These are phyloP conservation scores for Dicerorhinus sumatrensis DNA, from an alignment of 2,113 vertebrate genomes.

Conservation along the genomic window DNA sequence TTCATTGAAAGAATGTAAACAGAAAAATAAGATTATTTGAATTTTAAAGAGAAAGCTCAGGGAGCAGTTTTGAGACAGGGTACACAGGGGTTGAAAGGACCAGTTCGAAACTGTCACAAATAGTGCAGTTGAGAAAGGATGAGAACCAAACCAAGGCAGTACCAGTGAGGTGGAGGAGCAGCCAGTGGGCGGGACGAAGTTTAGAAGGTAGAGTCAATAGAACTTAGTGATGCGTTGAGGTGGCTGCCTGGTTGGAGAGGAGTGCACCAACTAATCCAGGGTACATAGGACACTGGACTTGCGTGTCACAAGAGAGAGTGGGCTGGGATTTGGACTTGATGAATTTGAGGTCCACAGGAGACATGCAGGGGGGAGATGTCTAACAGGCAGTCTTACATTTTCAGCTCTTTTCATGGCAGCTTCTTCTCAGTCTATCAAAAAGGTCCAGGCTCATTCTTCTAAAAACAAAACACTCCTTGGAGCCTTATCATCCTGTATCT, in stretches of 20 bases:
- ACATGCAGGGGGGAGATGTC: neutral
- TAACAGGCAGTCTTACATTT: neutral
- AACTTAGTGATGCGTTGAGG: neutral
- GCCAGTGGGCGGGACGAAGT: no score
- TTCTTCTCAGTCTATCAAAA: neutral
- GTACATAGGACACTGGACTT: neutral
- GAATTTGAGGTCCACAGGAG: neutral
- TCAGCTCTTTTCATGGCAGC: neutral
- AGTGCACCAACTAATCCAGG: fast-evolving
- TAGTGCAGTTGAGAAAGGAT: neutral
- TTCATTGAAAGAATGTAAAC: neutral
- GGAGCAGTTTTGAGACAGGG: neutral
- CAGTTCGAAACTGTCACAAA: neutral
- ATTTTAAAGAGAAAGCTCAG: neutral
- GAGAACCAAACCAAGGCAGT: neutral
- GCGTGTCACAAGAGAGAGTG: neutral
- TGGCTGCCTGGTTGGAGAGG: neutral
- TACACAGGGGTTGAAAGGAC: neutral
- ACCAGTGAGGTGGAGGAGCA: neutral
- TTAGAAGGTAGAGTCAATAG: neutral
- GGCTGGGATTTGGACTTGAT: neutral
- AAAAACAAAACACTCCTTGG: neutral
- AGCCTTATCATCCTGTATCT: neutral
- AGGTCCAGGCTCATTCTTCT: neutral
- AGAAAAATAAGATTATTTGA: neutral